Percentiles rank a stretch among this genome's conserved stretches.
Conservation (phyloP, 2,888 invertebrate species). For the Chirona hameri region DNA sequence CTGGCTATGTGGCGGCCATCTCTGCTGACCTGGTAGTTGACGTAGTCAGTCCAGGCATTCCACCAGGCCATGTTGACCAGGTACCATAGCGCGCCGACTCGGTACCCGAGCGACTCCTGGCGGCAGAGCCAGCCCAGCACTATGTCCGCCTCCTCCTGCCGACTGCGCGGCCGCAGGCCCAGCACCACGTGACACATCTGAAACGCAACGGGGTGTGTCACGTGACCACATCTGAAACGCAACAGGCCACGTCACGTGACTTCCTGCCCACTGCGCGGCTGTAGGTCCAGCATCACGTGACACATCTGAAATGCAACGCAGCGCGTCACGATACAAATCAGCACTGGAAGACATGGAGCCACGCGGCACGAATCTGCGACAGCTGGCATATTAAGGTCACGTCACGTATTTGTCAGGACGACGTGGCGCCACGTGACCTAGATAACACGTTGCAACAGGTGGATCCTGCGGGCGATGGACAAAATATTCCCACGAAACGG, state of each 20-base stretch:
- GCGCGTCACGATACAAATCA: too few species aligned
- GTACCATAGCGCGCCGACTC: slow-evolving; percentile 85
- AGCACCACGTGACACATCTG: slow-evolving; percentile 80
- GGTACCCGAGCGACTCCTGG: slow-evolving; percentile 68
- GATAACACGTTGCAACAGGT: too few species aligned
- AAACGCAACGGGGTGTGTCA: neutral
- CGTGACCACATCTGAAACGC: neutral
- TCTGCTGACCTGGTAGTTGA: slow-evolving; percentile 45
- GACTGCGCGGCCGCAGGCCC: slow-evolving; percentile 73
- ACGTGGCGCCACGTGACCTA: too few species aligned
- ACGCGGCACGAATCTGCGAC: too few species aligned
- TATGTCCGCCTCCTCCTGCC: slow-evolving; percentile 76
- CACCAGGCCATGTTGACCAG: slow-evolving; percentile 82
- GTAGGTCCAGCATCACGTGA: too few species aligned
- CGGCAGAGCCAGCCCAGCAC: slow-evolving; percentile 77
- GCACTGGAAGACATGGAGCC: too few species aligned
- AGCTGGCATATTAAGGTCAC: too few species aligned
- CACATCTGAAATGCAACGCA: neutral
- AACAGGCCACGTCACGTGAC: neutral
- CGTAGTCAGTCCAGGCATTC: slow-evolving; percentile 71
- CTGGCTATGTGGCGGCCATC: too few species aligned
- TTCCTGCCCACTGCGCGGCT: too few species aligned
- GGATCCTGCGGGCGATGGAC: too few species aligned
- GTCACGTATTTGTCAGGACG: too few species aligned
- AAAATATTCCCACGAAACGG: too few species aligned